Evolutionary conservation across 2,888 invertebrate species (phyloP), one percentile per base, ranked within the genome.

Genomic region (Chrysolina oricalcia): DNA sequence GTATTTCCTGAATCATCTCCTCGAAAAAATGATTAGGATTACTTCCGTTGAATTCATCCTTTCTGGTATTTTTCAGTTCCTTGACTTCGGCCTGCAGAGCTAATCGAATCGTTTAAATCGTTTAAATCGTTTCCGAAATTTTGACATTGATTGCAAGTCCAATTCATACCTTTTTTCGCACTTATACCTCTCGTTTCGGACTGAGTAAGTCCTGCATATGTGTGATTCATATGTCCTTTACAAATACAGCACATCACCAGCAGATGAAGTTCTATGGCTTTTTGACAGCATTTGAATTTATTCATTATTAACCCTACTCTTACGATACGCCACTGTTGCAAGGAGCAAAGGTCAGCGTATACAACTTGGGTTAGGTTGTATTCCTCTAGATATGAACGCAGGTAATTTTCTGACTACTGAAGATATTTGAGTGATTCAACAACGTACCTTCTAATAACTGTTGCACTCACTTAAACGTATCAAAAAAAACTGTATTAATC

Each of bases 161-260:
- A 63, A 63, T 11, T 27, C 63, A 63, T 8, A 63, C 63, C 63
- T n/a, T 63, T 63, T 35, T 15, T 27, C 15, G 21, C 35, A 63
- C 27, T 63, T 2, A 63, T 63, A 35, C 63, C 63, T 63, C n/a
- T n/a, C n/a, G 63, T 63, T 35, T 63, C 63, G 35, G 23, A 27
- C 63, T 63, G 35, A 63, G 63, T 63, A 63, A 63, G 27, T 23
- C 63, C n/a, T n/a, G n/a, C n/a, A n/a, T n/a, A 63, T 63, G 63
- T 63, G 63, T 63, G 23, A 35, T 35, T 63, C 63, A 63, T 63
- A 35, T 63, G 63, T 35, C 63, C 63, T 63, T 63, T 40, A 27
- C 63, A 63, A 27, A 63, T 63, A 35, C 63, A 63, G 63, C 63
- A 63, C 15, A 62, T 23, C 15, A 62, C 35, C 23, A 62, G 27